Conservation (phyloP, 2,113 vertebrate species). For the Athene noctua region DNA sequence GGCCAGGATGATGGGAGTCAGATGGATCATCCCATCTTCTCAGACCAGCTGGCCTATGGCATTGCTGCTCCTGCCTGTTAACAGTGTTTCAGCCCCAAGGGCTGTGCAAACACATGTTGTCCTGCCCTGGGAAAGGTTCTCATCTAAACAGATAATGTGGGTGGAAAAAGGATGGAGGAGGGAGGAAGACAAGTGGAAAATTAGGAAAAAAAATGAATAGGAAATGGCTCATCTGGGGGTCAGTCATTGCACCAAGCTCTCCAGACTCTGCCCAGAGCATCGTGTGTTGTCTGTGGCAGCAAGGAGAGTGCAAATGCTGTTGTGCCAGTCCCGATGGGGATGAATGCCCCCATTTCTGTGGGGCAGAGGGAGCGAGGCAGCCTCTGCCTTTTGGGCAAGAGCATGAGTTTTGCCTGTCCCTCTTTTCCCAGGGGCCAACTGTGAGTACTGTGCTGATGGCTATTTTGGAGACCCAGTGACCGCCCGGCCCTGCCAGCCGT, state of each 20-base stretch:
- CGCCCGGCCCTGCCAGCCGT: constrained; percentile 75
- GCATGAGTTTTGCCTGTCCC: background rate
- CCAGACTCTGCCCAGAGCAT: rapidly evolving
- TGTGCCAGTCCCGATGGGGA: background rate
- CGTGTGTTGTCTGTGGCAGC: rapidly evolving
- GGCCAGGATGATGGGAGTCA: background rate
- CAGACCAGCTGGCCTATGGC: rapidly evolving
- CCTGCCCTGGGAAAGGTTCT: background rate
- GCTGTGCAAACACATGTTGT: background rate
- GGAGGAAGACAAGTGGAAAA: background rate
- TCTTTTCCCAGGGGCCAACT: constrained; percentile 77
- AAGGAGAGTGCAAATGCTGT: background rate
- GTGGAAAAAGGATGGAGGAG: background rate
- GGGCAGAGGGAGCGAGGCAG: background rate
- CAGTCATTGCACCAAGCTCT: background rate
- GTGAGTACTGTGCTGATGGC: constrained; percentile 84
- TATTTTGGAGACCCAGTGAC: constrained; percentile 83
- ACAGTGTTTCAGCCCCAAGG: background rate
- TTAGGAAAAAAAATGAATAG: background rate
- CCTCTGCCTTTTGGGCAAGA: rapidly evolving
- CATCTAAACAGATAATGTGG: background rate
- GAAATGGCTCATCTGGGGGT: rapidly evolving
- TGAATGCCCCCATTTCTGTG: rapidly evolving
- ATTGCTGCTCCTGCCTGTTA: rapidly evolving
- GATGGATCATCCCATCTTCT: background rate